Evolutionary conservation across 2,888 invertebrate genomes (phyloP), one percentile per base, ranked within the genome.

Genomic region (Bellardia pandia): DNA sequence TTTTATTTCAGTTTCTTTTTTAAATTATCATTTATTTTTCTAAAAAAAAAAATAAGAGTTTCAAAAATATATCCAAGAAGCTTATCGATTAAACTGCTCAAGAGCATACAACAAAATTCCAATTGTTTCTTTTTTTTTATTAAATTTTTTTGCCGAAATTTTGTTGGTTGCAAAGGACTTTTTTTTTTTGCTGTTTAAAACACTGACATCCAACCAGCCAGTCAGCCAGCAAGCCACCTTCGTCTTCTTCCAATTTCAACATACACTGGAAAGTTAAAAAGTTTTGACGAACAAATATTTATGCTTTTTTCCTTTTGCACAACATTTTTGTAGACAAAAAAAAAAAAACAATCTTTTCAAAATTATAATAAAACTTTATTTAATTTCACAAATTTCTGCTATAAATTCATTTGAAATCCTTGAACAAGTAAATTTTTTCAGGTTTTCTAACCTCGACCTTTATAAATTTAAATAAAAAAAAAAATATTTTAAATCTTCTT

Each of bases 231-330:
- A 64, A 72, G 42, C 81, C 64, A 58, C 81, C 81, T 64, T 72
- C 71, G 58, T 66, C 11, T 30, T 68, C 74, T 81, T 81, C 81
- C 81, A 81, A 68, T 75, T 81, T 51, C 23, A 79, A 62, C 51
- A 14, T 23, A 23, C 23, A 75, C 74, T 81, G 81, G 81, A 81
- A 79, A 75, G 51, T 72, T 53, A 64, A 40, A 64, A 14, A 68
- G 23, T 37, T 37, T 58, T 66, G 66, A 53, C 68, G n/a, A 81
- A 81, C 0, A 58, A 56, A 37, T 51, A 53, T 71, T 48, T 58
- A 37, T 64, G 23, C 23, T 23, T 23, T 62, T 13, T 76, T 23
- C 40, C 64, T 51, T 16, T 69, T 33, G 13, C 13, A 1, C 23
- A 37, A 60, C 3, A 37, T 68, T 68, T 68, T 33, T 48, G 45